Base-by-base conservation (phyloP, 2,113 vertebrate genomes). In the Pimephales promelas region DNA sequence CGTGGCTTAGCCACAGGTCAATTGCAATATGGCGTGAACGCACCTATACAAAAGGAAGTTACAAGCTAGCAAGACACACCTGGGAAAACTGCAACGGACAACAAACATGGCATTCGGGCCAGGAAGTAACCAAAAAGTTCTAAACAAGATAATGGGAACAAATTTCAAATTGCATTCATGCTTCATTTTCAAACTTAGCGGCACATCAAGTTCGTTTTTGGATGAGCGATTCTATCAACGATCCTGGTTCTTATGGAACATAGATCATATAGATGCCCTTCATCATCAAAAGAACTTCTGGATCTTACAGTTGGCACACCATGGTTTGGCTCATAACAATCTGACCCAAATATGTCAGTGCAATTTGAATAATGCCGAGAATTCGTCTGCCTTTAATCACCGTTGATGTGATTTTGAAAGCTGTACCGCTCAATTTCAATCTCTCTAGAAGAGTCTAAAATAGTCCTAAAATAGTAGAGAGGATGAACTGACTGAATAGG, bases 311-410 rank as follows among this genome's bases (percentile, higher is more conserved):
- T 43, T 45, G 43, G 76, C 59, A 59, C 57, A 59, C n/a, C 76
- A 16, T 70, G 73, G 81, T 87, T 57, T 49, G 31, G 71, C 54
- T 77, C 73, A 61, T 85, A 78, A 54, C 71, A 83, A 70, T 34
- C 57, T 90, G 86, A 87, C 86, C 86, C 73, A 90, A 87, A 90
- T 90, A 87, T 87, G 84, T 91, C 87, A 88, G 40, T 54, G 84
- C 62, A 72, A 83, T 88, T 84, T 88, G 45, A 90, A 85, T 59
- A 83, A n/a, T 78, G 79, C 84, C 81, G 77, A 74, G 56, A 88
- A 82, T 83, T 82, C 59, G 36, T 86, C 68, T 73, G 36, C 56
- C 61, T 86, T 84, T 86, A 89, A 88, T 90, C 75, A 71, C 61
- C 52, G 57, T 82, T 71, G 36, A 86, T 26, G 26, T 82, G 79